phyloP scores from a whole-genome alignment of 2,888 invertebrate genomes.

The Nomada lathburiana region DNA sequence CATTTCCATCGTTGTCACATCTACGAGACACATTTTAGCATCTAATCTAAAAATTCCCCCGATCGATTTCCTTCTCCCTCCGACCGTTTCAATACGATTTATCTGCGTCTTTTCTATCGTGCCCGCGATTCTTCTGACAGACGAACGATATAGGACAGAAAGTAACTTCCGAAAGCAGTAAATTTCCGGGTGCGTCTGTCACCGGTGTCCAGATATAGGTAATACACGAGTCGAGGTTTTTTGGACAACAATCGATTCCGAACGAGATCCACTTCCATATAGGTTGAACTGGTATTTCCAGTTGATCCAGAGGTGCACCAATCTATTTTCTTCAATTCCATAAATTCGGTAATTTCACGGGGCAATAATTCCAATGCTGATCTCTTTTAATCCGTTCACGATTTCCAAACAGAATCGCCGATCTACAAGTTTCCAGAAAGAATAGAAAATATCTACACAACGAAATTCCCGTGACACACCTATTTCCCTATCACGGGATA shows the following conservation, averaged over 20 bases:
- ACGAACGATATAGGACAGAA: slow-evolving; percentile 5
- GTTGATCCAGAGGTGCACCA: slow-evolving; percentile 1
- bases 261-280: slow-evolving; percentile 14
- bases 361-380: no score
- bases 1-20: slow-evolving; percentile 7
- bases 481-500: no score
- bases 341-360: background rate
- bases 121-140: slow-evolving; percentile 14
- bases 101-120: slow-evolving; percentile 12
- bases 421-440: background rate
- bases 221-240: slow-evolving; percentile 21
- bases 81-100: slow-evolving; percentile 11
- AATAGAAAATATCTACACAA: no score
- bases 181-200: slow-evolving; percentile 26
- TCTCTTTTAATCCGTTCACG: no score
- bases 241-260: background rate
- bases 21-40: background rate
- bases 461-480: no score
- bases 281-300: slow-evolving; percentile 37
- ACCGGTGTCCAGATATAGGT: slow-evolving; percentile 14
- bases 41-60: slow-evolving; percentile 19
- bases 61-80: slow-evolving; percentile 14
- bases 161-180: slow-evolving; percentile 20
- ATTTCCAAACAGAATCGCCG: background rate
- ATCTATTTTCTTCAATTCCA: slow-evolving; percentile 21